Evolutionary conservation across 2,888 invertebrate species (phyloP).

Genomic region (Athrips mouffetella): DNA sequence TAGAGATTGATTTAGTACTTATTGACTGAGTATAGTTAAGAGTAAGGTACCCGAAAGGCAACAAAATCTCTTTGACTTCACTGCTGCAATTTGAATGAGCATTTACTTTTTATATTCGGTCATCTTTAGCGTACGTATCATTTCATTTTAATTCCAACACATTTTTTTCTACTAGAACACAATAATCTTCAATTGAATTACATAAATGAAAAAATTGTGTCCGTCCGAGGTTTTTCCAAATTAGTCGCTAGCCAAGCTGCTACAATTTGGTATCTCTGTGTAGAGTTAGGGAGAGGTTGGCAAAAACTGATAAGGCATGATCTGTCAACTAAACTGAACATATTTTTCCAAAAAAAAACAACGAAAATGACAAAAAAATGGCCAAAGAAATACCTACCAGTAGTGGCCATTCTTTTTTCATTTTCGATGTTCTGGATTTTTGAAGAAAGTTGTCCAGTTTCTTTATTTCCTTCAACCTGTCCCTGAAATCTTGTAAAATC

Average conservation of each 20-base stretch:
- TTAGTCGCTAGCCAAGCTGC: background rate
- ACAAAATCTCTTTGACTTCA: slow-evolving; percentile 41
- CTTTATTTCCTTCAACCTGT: no score
- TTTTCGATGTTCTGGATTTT: no score
- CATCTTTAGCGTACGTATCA: background rate
- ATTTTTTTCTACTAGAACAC: background rate
- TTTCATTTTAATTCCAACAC: background rate
- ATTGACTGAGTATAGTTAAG: slow-evolving; percentile 73
- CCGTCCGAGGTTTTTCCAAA: background rate
- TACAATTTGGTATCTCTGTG: background rate
- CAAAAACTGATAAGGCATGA: no score
- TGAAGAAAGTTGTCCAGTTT: no score
- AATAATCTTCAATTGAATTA: background rate
- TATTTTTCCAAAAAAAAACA: no score
- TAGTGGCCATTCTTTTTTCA: no score
- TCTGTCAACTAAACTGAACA: no score
- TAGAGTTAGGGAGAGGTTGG: no score
- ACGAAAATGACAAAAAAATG: no score
- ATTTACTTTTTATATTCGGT: slow-evolving; percentile 55
- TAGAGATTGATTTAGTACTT: slow-evolving; percentile 37
- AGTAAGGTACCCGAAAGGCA: slow-evolving; percentile 43
- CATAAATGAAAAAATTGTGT: slow-evolving; percentile 11
- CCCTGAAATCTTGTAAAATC: background rate
- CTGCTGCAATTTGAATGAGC: slow-evolving; percentile 62
- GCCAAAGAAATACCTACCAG: no score